Percentiles rank a stretch among this genome's conserved stretches.
These are phyloP conservation scores for Hylaeus anthracinus DNA, from an alignment of 1,140 invertebrate species.

Conservation along the genomic window DNA sequence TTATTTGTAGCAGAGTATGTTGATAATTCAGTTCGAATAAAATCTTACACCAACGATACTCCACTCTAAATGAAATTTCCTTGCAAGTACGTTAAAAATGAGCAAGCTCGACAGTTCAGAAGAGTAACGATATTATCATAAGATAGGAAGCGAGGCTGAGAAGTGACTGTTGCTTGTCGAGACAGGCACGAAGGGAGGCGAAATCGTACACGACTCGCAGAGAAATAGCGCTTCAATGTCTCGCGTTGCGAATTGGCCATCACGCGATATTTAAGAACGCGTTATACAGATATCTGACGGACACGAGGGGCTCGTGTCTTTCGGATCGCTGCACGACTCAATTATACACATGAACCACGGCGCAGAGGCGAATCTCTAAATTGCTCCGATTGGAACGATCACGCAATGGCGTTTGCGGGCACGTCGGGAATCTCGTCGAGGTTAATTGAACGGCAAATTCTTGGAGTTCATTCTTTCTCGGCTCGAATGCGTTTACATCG, in stretches of 20 bases:
- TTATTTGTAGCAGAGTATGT: no score
- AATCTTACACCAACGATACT: no score
- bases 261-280: conserved; percentile 54
- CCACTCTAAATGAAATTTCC: no score
- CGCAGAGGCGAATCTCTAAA: background rate
- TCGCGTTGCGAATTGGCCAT: conserved; percentile 30
- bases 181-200: background rate
- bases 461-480: conserved; percentile 2
- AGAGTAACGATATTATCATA: background rate
- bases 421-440: background rate
- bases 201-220: background rate
- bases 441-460: conserved; percentile 2
- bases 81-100: no score
- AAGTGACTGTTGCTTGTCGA: background rate
- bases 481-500: background rate
- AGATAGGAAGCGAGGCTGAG: background rate
- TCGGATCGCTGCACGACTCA: conserved; percentile 39
- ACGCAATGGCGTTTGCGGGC: conserved; percentile 14
- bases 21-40: no score
- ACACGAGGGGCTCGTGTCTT: conserved; percentile 42
- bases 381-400: conserved; percentile 14
- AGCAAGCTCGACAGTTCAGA: background rate
- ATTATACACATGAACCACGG: conserved; percentile 28
- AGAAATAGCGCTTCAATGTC: background rate
- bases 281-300: conserved; percentile 28